Conservation (phyloP, 2,888 invertebrate genomes). For the Epiblema foenella region DNA sequence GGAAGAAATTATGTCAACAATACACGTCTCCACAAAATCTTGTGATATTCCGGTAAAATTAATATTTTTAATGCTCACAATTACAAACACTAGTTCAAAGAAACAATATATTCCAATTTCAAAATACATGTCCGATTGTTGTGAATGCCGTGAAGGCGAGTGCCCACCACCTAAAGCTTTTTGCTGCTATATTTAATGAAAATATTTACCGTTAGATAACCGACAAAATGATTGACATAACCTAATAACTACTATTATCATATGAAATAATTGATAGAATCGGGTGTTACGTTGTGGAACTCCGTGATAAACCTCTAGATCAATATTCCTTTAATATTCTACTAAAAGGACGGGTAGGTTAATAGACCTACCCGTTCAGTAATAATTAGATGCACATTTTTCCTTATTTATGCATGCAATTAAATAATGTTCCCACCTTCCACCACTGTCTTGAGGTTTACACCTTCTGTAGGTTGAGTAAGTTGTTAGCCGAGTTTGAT, state of each 20-base stretch:
- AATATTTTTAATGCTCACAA: background rate
- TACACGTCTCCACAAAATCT: conserved; percentile 8
- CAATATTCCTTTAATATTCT: too few species aligned
- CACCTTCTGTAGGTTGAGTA: too few species aligned
- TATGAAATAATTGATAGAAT: too few species aligned
- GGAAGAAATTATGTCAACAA: conserved; percentile 24
- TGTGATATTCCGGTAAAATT: background rate
- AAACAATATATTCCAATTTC: conserved; percentile 6
- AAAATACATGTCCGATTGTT: conserved; percentile 10
- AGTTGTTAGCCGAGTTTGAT: too few species aligned
- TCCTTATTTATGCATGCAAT: too few species aligned
- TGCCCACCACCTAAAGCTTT: conserved; percentile 2
- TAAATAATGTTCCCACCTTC: too few species aligned
- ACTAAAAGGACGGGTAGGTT: too few species aligned
- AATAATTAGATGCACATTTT: too few species aligned
- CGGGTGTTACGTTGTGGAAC: too few species aligned
- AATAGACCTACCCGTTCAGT: too few species aligned
- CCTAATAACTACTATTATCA: conserved; percentile 10
- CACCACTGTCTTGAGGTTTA: too few species aligned
- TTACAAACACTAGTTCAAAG: background rate
- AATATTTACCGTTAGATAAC: background rate
- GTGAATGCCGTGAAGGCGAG: background rate
- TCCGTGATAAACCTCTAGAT: too few species aligned
- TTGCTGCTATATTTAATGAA: background rate
- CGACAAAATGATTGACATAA: background rate